A percentile compares a stretch with the other conserved stretches of the same genome.
These are phyloP conservation scores for Scaptomyza caliginosa DNA, from an alignment of 2,888 invertebrate species.

Conservation along the genomic window DNA sequence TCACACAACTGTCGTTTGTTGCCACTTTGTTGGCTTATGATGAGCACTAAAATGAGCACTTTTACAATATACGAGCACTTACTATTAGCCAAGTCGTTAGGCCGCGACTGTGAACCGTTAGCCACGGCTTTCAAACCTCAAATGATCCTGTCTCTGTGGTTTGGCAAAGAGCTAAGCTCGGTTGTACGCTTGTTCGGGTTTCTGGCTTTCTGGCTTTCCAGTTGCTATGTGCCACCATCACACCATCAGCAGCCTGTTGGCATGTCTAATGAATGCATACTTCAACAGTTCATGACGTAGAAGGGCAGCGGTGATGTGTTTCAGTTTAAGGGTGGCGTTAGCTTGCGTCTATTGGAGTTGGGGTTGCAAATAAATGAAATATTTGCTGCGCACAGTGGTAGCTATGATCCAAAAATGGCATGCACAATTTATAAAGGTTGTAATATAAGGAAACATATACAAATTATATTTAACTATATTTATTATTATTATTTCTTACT, in stretches of 20 bases:
- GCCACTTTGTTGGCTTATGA: slow-evolving; percentile 4
- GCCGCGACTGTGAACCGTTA: slow-evolving; percentile 73
- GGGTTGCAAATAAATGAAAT: slow-evolving; percentile 80
- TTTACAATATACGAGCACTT: slow-evolving; percentile 29
- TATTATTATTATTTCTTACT: not conserved
- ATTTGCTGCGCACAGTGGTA: slow-evolving; percentile 67
- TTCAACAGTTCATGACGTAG: slow-evolving; percentile 31
- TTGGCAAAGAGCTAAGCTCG: slow-evolving; percentile 81
- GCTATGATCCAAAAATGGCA: not conserved
- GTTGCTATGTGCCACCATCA: slow-evolving; percentile 7
- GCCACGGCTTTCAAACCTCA: slow-evolving; percentile 72
- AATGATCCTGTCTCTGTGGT: slow-evolving; percentile 81
- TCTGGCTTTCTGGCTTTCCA: not conserved
- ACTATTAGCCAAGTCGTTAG: slow-evolving; percentile 22
- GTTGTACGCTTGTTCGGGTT: slow-evolving; percentile 28
- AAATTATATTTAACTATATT: not conserved
- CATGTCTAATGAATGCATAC: slow-evolving; percentile 72
- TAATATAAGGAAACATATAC: too few species aligned
- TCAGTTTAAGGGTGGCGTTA: slow-evolving; percentile 2
- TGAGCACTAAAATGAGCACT: slow-evolving; percentile 6
- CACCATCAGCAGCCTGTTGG: slow-evolving; percentile 52
- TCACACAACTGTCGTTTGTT: slow-evolving; percentile 14
- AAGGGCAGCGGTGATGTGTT: not conserved
- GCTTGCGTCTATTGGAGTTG: slow-evolving; percentile 28
- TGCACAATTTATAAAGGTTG: not conserved